Conservation (phyloP, 2,888 invertebrate species). For the Epinotia bilunana region DNA sequence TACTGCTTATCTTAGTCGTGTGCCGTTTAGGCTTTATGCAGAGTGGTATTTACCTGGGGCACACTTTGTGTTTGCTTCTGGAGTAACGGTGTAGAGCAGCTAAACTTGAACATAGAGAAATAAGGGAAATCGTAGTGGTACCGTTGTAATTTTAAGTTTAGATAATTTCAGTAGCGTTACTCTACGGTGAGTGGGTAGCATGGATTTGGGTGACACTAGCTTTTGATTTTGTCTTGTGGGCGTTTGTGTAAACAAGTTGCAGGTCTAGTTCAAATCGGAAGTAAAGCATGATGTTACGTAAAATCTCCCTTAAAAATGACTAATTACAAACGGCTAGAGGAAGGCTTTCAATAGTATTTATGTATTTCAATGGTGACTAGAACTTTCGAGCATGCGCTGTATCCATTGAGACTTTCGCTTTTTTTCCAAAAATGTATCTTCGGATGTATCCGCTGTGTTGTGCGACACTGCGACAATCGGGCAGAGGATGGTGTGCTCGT, state of each 20-base stretch:
- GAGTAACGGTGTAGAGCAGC: constrained; percentile 9
- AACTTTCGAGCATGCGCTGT: constrained; percentile 82
- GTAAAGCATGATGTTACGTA: constrained; percentile 64
- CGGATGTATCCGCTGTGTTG: constrained; percentile 59
- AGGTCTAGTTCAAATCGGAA: constrained; percentile 38
- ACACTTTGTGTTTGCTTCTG: constrained; percentile 31
- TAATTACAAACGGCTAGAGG: constrained; percentile 56
- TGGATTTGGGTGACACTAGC: constrained; percentile 75
- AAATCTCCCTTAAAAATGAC: constrained; percentile 64
- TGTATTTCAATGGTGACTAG: constrained; percentile 71
- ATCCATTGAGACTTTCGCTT: constrained; percentile 81
- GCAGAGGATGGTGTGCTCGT: constrained; percentile 82
- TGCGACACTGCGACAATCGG: constrained; percentile 73
- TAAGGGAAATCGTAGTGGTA: constrained; percentile 11
- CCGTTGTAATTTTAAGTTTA: constrained; percentile 22
- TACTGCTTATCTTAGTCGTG: constrained; percentile 22
- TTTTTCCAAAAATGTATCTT: constrained; percentile 65
- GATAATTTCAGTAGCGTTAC: constrained; percentile 10
- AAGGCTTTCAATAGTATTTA: constrained; percentile 69
- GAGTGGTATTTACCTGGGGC: background rate
- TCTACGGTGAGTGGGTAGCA: constrained; percentile 71
- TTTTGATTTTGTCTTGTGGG: constrained; percentile 80
- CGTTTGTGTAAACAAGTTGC: constrained; percentile 63
- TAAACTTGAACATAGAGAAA: background rate
- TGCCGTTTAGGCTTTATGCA: constrained; percentile 17